Conservation (phyloP, 2,797 vertebrate genomes). For the Streptopelia turtur region DNA sequence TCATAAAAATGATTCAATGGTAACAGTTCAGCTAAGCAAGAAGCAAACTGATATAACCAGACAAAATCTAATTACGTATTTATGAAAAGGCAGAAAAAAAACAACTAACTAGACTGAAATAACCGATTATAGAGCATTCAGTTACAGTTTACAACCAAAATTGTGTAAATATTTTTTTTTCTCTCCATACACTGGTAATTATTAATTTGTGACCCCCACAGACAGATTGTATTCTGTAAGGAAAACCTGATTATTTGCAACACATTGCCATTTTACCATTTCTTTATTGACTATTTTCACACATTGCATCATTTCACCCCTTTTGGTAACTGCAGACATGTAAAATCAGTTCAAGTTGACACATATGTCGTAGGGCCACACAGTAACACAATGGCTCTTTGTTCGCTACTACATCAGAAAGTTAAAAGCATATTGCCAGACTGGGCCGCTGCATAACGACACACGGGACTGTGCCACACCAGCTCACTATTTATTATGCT, state of each 20-base stretch:
- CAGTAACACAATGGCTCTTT: background rate
- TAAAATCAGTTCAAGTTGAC: background rate
- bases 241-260: background rate
- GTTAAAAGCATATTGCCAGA: background rate
- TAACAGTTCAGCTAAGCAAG: background rate
- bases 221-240: background rate
- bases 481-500: background rate
- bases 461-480: background rate
- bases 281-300: background rate
- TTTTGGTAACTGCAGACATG: background rate
- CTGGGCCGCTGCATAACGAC: background rate
- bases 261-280: background rate
- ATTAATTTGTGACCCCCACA: background rate
- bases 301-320: background rate
- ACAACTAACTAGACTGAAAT: background rate
- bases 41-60: background rate
- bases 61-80: background rate
- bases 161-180: background rate
- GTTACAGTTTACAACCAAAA: background rate
- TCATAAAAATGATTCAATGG: background rate
- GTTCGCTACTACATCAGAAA: background rate
- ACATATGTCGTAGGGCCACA: background rate
- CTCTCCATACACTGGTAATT: background rate
- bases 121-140: background rate
- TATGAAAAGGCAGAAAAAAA: background rate